Evolutionary conservation across 2,888 invertebrate species (phyloP), one percentile per base, ranked within the genome.

Genomic region (Chrysomela aeneicollis): DNA sequence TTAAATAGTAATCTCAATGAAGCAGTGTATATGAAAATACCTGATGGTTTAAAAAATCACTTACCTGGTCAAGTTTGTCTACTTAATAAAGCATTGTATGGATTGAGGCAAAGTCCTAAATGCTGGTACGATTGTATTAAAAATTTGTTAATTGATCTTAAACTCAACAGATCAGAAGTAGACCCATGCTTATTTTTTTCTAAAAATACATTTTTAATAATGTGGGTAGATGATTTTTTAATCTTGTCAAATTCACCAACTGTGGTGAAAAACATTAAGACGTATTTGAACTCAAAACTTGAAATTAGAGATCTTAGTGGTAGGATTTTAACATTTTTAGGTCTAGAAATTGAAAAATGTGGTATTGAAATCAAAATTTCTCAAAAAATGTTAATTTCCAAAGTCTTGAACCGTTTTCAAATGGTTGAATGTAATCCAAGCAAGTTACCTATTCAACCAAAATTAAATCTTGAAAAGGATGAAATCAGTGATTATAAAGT

Each of bases 151-250:
- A 15, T 70, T 58, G 17, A 62, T 21, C 17, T 42, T 30, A 55
- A 52, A 17, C 68, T 70, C 52, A n/a, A 53, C 22, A 50, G 59
- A 54, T 71, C 69, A n/a, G 61, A 55, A 21, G 55, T 54, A 17
- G 66, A 70, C 58, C 68, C 70, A 32, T 72, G 70, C 65, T 69
- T 71, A 8, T 71, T 68, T 63, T 63, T 66, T 58, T 63, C 49
- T 18, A 21, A 59, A 30, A 9, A 51, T 32, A 69, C 63, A 26
- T 61, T 55, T 55, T 19, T 71, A 18, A 15, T 70, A 17, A 26
- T 68, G 4, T 63, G 58, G 46, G 67, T 71, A n/a, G 69, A 65
- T 65, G 69, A 71, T 61, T 10, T 69, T 9, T 59, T 71, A 30
- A 32, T 67, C 18, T 35, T 71, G 35, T 69, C 63, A 22, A 57